A percentile compares a stretch with the other conserved stretches of the same genome.
Evolutionary conservation across 2,888 invertebrate species (phyloP).

Genomic region (Acronicta leporina): DNA sequence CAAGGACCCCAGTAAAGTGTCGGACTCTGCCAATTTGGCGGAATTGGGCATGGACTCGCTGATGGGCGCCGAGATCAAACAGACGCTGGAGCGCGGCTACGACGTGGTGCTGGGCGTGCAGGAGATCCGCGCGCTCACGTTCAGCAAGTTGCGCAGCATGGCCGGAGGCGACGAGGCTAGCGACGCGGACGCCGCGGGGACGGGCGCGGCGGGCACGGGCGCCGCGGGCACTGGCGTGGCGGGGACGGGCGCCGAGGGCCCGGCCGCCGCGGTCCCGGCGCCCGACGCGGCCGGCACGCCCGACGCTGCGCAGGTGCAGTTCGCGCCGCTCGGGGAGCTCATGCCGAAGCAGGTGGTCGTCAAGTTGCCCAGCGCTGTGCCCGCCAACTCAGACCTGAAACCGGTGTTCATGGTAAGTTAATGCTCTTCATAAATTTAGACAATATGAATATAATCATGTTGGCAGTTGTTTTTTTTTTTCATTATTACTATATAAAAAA

Average conservation of each 20-base stretch:
- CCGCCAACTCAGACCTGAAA: slow-evolving; percentile 68
- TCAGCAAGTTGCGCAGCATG: slow-evolving; percentile 92
- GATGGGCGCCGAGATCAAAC: slow-evolving; percentile 99
- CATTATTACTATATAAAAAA: too few relatives aligned
- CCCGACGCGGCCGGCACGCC: slow-evolving; percentile 59
- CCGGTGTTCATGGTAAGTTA: slow-evolving; percentile 90
- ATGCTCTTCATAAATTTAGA: too few relatives aligned
- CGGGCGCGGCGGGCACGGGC: slow-evolving; percentile 54
- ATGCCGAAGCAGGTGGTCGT: slow-evolving; percentile 93
- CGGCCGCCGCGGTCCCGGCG: slow-evolving; percentile 50
- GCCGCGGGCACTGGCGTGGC: slow-evolving; percentile 59
- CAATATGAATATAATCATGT: too few relatives aligned
- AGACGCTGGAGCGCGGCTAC: slow-evolving; percentile 97
- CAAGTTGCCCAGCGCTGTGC: slow-evolving; percentile 89
- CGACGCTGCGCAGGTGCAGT: slow-evolving; percentile 64
- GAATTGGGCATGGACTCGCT: slow-evolving; percentile 99
- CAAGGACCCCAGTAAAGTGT: slow-evolving; percentile 94
- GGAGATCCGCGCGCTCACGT: slow-evolving; percentile 96
- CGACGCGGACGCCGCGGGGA: slow-evolving; percentile 19
- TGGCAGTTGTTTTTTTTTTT: too few relatives aligned
- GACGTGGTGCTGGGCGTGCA: slow-evolving; percentile 97
- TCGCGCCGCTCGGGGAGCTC: slow-evolving; percentile 87
- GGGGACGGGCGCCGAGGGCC: slow-evolving; percentile 56
- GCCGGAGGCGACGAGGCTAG: slow-evolving; percentile 68
- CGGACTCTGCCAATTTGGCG: slow-evolving; percentile 93